Evolutionary conservation across 1,140 invertebrate genomes (phyloP), one percentile per base, ranked within the genome.

Genomic region (Caenorhabditis inopinata): DNA sequence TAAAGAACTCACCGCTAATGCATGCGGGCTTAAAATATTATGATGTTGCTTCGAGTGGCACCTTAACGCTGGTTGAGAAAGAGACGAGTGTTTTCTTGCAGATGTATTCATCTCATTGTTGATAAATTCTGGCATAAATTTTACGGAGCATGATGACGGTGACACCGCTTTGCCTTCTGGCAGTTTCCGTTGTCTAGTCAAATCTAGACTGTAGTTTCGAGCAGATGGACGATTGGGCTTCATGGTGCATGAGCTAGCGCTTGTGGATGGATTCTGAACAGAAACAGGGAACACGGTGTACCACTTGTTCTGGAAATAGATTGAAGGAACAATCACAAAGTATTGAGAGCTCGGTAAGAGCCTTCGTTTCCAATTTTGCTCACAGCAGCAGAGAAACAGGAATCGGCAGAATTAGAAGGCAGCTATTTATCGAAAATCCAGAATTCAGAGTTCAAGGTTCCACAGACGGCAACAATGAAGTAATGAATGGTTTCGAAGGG

Each of bases 41-140:
- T 79, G 78, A 75, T 79, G 78, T 25, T 79, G 78, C 21, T 51
- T 58, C 3, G 78, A 79, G 9, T 79, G 78, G 35, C 77, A 46
- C 51, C 74, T 45, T 38, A 46, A 42, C 25, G 29, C 73, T 6
- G 47, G 45, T 18, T 42, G 78, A 2, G 49, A 53, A 35, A 42
- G 29, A n/a, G 38, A 78, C 51, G 46, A 68, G n/a, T 68, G 58
- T 16, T 68, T 68, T 32, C 58, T 38, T 7, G 58, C 58, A 11
- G 51, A 58, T 9, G 58, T 38, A 1, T n/a, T 68, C 6, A 14
- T 42, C n/a, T 18, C 32, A 68, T 68, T 68, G 23, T 68, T 32
- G 16, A 68, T 12, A 16, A 68, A 29, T 18, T 68, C 58, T 5
- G 58, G 58, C 58, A 68, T 68, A 9, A 68, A 68, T 32, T 47